A percentile compares a stretch with the other conserved stretches of the same genome.
These are phyloP conservation scores for Pelecanus crispus DNA, from an alignment of 2,113 vertebrate genomes.

Conservation along the genomic window DNA sequence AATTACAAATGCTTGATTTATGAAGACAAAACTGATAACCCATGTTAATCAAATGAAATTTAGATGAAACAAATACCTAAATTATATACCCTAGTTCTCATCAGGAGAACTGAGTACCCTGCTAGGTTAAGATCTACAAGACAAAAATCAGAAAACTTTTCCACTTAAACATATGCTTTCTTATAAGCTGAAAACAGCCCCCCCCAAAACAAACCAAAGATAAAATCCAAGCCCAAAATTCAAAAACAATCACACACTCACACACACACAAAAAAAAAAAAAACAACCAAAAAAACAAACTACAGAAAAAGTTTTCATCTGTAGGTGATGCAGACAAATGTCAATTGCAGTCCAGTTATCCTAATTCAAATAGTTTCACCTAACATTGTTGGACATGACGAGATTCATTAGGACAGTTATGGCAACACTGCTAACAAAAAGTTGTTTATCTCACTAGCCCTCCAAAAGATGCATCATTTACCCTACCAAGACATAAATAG, in stretches of 20 bases:
- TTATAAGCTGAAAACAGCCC: neutral
- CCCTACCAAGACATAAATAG: neutral
- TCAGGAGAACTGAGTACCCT: neutral
- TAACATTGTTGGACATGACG: neutral
- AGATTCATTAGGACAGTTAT: neutral
- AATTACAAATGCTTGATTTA: neutral
- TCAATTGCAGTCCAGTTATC: neutral
- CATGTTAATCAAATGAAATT: neutral
- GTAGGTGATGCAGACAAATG: neutral
- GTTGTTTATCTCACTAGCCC: neutral
- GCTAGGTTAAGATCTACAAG: neutral
- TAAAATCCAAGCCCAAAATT: neutral
- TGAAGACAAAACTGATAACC: neutral
- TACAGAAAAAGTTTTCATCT: neutral
- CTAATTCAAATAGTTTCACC: neutral
- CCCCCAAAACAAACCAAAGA: neutral
- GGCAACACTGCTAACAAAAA: neutral
- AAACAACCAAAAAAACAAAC: accelerated
- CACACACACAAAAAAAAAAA: neutral
- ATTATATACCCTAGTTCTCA: neutral
- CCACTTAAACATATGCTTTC: neutral
- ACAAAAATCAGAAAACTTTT: neutral
- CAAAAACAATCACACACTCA: neutral
- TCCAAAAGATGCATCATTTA: neutral
- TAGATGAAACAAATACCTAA: neutral